Conservation (phyloP, 2,888 invertebrate genomes). For the Nemapogon koenigi region DNA sequence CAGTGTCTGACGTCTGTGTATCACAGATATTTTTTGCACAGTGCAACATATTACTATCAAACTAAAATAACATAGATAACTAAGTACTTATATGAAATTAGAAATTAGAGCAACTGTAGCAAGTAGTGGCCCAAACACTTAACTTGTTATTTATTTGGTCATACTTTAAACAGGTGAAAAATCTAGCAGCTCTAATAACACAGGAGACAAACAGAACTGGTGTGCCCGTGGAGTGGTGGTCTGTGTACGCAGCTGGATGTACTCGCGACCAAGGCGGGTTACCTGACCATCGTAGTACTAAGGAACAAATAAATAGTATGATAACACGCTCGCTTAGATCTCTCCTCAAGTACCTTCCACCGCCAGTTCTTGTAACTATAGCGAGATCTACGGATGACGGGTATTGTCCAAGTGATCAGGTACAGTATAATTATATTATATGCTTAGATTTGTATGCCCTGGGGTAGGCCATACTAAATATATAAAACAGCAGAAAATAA, state of each 20-base stretch:
- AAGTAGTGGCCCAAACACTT: too few species aligned
- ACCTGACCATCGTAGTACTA: slow-evolving; percentile 81
- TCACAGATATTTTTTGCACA: too few species aligned
- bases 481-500: too few species aligned
- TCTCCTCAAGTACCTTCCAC: slow-evolving; percentile 66
- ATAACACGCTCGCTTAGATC: slow-evolving; percentile 63
- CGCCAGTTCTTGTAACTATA: slow-evolving; percentile 74
- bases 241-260: slow-evolving; percentile 86
- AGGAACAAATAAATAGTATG: slow-evolving; percentile 69
- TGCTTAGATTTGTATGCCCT: too few species aligned
- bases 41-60: too few species aligned
- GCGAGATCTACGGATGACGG: slow-evolving; percentile 88
- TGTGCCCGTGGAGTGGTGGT: slow-evolving; percentile 76
- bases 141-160: too few species aligned
- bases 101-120: too few species aligned
- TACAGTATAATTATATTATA: too few species aligned
- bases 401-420: slow-evolving; percentile 83
- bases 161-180: slow-evolving; percentile 33
- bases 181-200: slow-evolving; percentile 52
- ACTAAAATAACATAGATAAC: too few species aligned
- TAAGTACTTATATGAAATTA: too few species aligned
- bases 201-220: slow-evolving; percentile 61
- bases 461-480: too few species aligned
- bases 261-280: slow-evolving; percentile 86
- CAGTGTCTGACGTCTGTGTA: too few species aligned